Base-by-base conservation (phyloP, 2,797 vertebrate genomes). In the Channa striata region DNA sequence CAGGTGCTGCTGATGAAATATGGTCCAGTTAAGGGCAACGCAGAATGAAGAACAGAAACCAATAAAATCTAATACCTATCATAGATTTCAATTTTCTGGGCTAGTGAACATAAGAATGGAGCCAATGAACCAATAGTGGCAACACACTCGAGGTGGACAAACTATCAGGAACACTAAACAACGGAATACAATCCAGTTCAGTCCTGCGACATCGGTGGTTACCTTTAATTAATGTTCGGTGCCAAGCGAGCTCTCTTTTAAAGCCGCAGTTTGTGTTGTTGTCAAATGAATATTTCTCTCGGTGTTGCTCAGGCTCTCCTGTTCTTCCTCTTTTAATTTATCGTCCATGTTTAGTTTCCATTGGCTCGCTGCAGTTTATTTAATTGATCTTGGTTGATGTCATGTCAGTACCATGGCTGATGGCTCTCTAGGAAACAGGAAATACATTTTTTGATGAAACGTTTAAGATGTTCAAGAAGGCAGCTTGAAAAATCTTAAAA, bases 21-120 rank as follows among this genome's bases (percentile, higher is more conserved):
- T 71, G 43, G 42, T 66, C 49, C n/a, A 59, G 50, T 77, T 58
- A 36, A 72, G 40, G 25, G 59, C 59, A 59, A 81, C 59, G 21
- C 54, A 19, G n/a, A 62, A 43, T 60, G 57, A 68, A 80, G 77
- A 81, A 57, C 49, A 64, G 52, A 76, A 68, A 46, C 42, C 61
- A 76, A 75, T 86, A 77, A 72, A 82, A 71, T 61, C 70, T 79
- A 80, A 83, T 83, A 84, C 67, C 59, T 66, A 74, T 77, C 72
- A 83, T 84, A 74, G 72, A 85, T 86, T 85, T 81, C 82, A 79
- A 80, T 83, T 83, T 75, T 54, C 82, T 72, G 80, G 72, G 39
- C 74, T 42, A 78, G 25, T 81, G 81, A 81, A 67, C 78, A 74
- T 60, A 75, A 30, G 59, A 77, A 59, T 48, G 56, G 42, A 78